phyloP scores from a whole-genome alignment of 2,113 vertebrate genomes.

The Pteruthius melanotis region DNA sequence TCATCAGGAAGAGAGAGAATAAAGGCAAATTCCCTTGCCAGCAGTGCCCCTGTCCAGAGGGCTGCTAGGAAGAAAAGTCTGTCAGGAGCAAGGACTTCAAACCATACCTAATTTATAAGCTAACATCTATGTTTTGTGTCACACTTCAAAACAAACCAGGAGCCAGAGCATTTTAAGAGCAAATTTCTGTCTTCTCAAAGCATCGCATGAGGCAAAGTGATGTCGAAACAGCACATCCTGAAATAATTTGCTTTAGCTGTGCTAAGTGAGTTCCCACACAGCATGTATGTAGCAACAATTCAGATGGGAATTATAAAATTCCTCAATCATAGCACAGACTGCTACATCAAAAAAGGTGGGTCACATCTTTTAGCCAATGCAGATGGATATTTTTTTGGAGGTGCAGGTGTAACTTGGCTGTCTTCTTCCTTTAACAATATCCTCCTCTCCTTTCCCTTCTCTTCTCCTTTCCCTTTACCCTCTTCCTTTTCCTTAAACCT shows the following conservation, averaged over 20 bases:
- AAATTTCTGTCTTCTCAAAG: neutral
- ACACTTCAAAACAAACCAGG: neutral
- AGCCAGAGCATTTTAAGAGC: neutral
- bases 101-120: neutral
- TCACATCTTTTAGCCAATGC: neutral
- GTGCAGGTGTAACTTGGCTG: neutral
- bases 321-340: neutral
- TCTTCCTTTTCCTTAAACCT: neutral
- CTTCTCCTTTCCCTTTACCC: neutral
- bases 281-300: neutral
- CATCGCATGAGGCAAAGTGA: neutral
- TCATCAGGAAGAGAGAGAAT: neutral
- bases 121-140: neutral
- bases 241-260: neutral
- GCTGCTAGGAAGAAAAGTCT: neutral
- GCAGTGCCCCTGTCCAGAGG: neutral
- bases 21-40: neutral
- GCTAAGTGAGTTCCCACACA: neutral
- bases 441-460: neutral
- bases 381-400: neutral
- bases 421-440: fast-evolving
- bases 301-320: neutral
- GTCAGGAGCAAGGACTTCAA: neutral
- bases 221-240: neutral
- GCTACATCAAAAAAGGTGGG: neutral